Evolutionary conservation across 2,888 invertebrate genomes (phyloP).

Genomic region (Dorcus hopei): DNA sequence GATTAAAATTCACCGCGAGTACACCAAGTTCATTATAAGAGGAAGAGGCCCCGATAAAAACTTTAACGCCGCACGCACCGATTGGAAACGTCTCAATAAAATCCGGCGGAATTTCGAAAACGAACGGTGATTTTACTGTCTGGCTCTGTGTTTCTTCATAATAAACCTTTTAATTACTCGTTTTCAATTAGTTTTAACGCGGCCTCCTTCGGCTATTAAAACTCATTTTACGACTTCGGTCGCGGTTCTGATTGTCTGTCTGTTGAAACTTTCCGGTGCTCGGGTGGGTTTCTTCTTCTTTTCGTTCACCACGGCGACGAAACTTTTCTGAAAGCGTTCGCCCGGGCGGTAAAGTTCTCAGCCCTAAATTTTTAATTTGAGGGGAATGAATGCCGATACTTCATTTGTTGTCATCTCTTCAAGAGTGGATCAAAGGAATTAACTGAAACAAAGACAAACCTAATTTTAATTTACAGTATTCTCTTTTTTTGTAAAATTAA

Average conservation of each 20-base stretch:
- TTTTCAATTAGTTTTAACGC: constrained; percentile 20
- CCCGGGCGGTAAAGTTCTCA: neutral
- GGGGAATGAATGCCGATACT: too few species aligned
- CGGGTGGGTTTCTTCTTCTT: neutral
- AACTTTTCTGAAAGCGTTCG: neutral
- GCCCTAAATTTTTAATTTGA: neutral
- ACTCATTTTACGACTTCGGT: constrained; percentile 11
- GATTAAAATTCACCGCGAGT: too few species aligned
- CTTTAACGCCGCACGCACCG: neutral
- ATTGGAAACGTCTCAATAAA: neutral
- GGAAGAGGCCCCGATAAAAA: too few species aligned
- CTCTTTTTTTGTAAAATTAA: too few species aligned
- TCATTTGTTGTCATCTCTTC: too few species aligned
- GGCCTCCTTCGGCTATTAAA: constrained; percentile 11
- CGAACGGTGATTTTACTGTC: neutral
- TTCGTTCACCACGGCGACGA: neutral
- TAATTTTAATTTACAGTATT: too few species aligned
- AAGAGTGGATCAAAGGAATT: too few species aligned
- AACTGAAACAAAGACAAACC: too few species aligned
- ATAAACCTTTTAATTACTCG: constrained; percentile 18
- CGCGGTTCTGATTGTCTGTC: neutral
- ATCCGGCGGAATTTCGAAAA: neutral
- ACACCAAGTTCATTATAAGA: too few species aligned
- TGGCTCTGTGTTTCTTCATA: constrained; percentile 5
- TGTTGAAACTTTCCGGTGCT: neutral